Evolutionary conservation across 2,888 invertebrate genomes (phyloP), one percentile per base, ranked within the genome.

Genomic region (Agriopis marginaria): DNA sequence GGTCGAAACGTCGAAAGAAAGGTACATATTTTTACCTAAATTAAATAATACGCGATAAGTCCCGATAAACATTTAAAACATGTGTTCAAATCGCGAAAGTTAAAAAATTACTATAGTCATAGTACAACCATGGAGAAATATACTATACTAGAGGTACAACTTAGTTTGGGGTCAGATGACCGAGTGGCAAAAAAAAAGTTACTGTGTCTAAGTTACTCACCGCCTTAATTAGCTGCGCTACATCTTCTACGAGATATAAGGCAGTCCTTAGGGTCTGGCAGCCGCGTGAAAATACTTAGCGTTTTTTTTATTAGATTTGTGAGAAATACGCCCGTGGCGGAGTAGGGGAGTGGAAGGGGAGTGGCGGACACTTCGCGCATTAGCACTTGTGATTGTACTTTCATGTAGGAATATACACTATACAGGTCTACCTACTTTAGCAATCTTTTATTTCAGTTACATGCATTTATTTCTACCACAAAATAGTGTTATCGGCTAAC

Each of bases 221-320:
- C 11, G 5, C n/a, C 7, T 47, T n/a, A 47, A n/a, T 47, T 47
- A 47, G 47, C 12, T n/a, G n/a, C 47, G 47, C 10, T 44, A 45
- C 11, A 42, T n/a, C 45, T 9, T 40, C 7, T 11, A 8, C 17
- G n/a, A 47, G 60, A 60, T 53, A 66, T 12, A 47, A 60, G 45
- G 10, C 59, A 54, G 53, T 40, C 8, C 40, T 63, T 63, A 5
- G 42, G 51, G 59, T 45, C 47, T 42, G 39, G 23, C 9, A 4
- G 54, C 54, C 54, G 47, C 42, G 12, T 54, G 53, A 66, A 66
- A 55, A 40, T 61, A 45, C 66, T 59, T 54, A 54, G 54, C 45
- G 54, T 47, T 54, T 40, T 54, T 39, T 66, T 32, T 60, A 66
- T 66, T 66, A 61, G 54, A 61, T 66, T 66, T 54, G 53, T 55